A percentile compares a stretch with the other conserved stretches of the same genome.
phyloP scores from a whole-genome alignment of 2,113 vertebrate species.

The Gnathonemus longibarbis region DNA sequence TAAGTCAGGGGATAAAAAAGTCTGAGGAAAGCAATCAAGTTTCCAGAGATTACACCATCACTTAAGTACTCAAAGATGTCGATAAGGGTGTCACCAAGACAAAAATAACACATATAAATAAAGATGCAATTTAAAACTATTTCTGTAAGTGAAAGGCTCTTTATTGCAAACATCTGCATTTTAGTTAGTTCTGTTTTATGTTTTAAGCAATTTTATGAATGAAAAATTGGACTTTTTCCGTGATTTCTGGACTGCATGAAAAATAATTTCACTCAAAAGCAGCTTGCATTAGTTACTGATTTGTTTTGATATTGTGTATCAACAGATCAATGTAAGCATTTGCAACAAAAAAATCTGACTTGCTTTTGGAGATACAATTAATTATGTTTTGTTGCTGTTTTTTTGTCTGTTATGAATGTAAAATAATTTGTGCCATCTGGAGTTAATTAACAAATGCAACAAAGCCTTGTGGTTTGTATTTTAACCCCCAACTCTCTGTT shows the following conservation, averaged over 20 bases:
- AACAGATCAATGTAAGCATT: not conserved
- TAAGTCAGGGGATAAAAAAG: not conserved
- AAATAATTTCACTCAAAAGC: not conserved
- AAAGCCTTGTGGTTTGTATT: not conserved
- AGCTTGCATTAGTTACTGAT: not conserved
- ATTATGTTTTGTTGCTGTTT: not conserved
- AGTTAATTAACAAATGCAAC: not conserved
- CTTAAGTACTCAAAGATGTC: slow-evolving; percentile 8
- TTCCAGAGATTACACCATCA: not conserved
- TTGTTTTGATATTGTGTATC: not conserved
- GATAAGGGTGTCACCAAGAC: not conserved
- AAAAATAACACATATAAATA: not conserved
- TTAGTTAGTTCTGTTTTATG: not conserved
- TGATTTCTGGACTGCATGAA: not conserved
- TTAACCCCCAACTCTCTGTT: not conserved
- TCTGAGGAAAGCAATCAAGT: not conserved
- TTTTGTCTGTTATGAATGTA: not conserved
- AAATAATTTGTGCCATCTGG: not conserved
- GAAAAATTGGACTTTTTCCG: not conserved
- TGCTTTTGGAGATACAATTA: not conserved
- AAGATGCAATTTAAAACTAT: not conserved
- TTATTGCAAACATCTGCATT: not conserved
- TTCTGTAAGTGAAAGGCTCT: not conserved
- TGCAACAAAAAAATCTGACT: not conserved
- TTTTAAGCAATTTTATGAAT: not conserved